A percentile compares a stretch with the other conserved stretches of the same genome.
These are phyloP conservation scores for Petrolisthes cinctipes DNA, from an alignment of 2,888 invertebrate genomes.

Conservation along the genomic window DNA sequence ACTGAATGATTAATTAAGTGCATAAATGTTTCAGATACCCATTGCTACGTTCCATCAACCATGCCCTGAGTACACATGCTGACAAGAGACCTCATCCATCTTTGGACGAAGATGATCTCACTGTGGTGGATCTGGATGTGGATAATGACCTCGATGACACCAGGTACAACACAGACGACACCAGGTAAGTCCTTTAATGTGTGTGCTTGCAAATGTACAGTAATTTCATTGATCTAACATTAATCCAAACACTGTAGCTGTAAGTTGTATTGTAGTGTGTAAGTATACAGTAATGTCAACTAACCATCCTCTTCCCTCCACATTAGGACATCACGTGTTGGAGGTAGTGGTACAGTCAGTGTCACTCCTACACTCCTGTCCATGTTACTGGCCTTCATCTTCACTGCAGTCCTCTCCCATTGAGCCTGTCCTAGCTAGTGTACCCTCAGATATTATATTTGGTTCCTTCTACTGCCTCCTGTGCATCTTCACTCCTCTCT, in stretches of 20 bases:
- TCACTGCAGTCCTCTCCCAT: slow-evolving; percentile 6
- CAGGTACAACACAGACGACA: slow-evolving; percentile 26
- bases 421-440: not conserved
- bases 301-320: not conserved
- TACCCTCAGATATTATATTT: too few species aligned
- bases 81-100: slow-evolving; percentile 27
- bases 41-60: slow-evolving; percentile 44
- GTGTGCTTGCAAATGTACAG: not conserved
- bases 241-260: too few species aligned
- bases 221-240: too few species aligned
- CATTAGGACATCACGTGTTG: slow-evolving; percentile 28
- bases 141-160: slow-evolving; percentile 35
- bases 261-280: too few species aligned
- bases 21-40: slow-evolving; percentile 33
- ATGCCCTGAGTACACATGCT: slow-evolving; percentile 24
- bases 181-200: slow-evolving; percentile 19
- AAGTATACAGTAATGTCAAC: not conserved
- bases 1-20: not conserved
- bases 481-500: too few species aligned
- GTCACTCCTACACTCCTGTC: slow-evolving; percentile 6
- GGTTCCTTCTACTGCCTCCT: too few species aligned
- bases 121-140: slow-evolving; percentile 37
- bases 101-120: slow-evolving; percentile 16
- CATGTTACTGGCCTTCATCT: slow-evolving; percentile 18
- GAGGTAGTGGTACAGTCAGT: slow-evolving; percentile 3